phyloP scores from a whole-genome alignment of 2,113 vertebrate species.

The Psittacula cyanocephala region DNA sequence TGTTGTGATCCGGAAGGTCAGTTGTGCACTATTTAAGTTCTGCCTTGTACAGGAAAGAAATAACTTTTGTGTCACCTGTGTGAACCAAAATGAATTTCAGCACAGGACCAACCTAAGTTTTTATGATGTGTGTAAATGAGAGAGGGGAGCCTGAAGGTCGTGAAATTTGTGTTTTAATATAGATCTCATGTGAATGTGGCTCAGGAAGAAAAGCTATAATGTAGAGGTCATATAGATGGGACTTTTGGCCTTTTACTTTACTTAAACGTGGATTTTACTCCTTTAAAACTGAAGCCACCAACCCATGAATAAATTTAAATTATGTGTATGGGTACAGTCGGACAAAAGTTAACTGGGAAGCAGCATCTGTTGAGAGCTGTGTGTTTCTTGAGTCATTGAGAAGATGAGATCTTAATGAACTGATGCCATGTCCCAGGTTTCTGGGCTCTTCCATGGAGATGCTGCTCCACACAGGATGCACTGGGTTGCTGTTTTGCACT shows the following conservation, averaged over 20 bases:
- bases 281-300: background rate
- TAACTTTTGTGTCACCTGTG: background rate
- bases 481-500: background rate
- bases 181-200: background rate
- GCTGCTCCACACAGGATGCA: accelerated
- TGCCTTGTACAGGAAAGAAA: background rate
- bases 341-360: background rate
- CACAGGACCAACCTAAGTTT: background rate
- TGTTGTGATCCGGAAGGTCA: constrained; percentile 17
- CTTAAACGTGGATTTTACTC: background rate
- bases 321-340: background rate
- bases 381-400: background rate
- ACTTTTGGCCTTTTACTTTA: constrained; percentile 1
- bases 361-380: background rate
- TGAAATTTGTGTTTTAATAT: constrained; percentile 21
- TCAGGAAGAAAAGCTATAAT: background rate
- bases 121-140: constrained; percentile 4
- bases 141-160: background rate
- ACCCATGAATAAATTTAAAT: background rate
- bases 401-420: background rate
- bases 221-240: background rate
- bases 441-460: background rate
- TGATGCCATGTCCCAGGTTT: background rate
- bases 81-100: constrained; percentile 7
- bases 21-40: background rate